Evolutionary conservation across 2,113 vertebrate species (phyloP).

Genomic region (Nothobranchius furzeri): DNA sequence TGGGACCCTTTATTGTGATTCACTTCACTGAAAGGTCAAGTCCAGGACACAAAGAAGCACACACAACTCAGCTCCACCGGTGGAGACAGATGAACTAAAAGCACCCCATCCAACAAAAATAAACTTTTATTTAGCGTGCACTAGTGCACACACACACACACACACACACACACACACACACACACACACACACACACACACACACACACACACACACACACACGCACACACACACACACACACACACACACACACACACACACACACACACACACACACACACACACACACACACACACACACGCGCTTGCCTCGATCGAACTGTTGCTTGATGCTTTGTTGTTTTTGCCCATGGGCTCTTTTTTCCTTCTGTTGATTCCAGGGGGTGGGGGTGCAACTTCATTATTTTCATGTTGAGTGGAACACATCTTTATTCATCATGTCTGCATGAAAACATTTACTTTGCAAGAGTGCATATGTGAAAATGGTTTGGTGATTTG

Average conservation of each 20-base stretch:
- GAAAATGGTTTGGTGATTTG: constrained; percentile 13
- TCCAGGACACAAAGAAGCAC: constrained; percentile 22
- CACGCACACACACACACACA: background rate
- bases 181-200: constrained; percentile 15
- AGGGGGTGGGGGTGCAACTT: constrained; percentile 14
- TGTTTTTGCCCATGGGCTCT: constrained; percentile 60
- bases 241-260: background rate
- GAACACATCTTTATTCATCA: constrained; percentile 42
- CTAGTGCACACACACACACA: background rate
- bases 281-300: constrained; percentile 24
- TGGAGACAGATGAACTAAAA: constrained; percentile 35
- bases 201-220: background rate
- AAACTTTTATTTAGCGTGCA: constrained; percentile 36
- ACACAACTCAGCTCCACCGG: constrained; percentile 1
- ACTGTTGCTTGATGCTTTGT: constrained; percentile 60
- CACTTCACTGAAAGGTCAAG: constrained; percentile 51
- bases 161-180: background rate
- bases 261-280: background rate
- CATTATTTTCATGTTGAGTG: constrained; percentile 48
- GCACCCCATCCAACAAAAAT: background rate
- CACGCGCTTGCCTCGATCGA: constrained; percentile 56
- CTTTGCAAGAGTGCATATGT: constrained; percentile 10
- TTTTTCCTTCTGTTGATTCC: constrained; percentile 53
- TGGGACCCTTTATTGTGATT: constrained; percentile 53
- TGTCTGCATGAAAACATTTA: constrained; percentile 35